phyloP scores from a whole-genome alignment of 2,888 invertebrate species.

The Melieria crassipennis region DNA sequence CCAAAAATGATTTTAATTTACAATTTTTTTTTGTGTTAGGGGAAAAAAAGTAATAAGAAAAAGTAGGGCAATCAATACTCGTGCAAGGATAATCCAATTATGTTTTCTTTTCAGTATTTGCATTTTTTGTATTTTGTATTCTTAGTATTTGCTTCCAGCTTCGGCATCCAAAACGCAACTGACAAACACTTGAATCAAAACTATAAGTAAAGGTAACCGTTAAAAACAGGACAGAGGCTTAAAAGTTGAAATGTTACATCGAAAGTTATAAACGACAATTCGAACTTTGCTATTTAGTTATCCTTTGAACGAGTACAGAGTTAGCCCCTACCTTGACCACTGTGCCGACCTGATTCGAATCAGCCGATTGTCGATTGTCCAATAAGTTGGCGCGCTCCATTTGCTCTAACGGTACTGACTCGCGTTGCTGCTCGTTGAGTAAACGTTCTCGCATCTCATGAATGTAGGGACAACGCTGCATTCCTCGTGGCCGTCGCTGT shows the following conservation, averaged over 20 bases:
- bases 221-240: no score
- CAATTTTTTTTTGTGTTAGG: conserved; percentile 15
- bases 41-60: conserved; percentile 35
- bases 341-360: conserved; percentile 82
- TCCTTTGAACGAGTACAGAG: conserved; percentile 63
- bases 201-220: not conserved
- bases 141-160: not conserved
- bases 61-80: conserved; percentile 65
- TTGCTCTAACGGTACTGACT: conserved; percentile 73
- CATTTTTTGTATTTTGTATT: conserved; percentile 1
- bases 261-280: not conserved
- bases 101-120: conserved; percentile 28
- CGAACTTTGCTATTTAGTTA: conserved; percentile 31
- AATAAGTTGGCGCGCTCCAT: conserved; percentile 68
- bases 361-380: conserved; percentile 67
- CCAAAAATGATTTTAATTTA: conserved; percentile 13
- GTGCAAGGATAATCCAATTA: conserved; percentile 62
- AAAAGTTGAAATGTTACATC: no score
- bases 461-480: conserved; percentile 84
- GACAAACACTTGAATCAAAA: not conserved
- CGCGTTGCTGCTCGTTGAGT: conserved; percentile 75
- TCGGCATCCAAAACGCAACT: conserved; percentile 16
- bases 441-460: conserved; percentile 94
- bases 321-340: conserved; percentile 82
- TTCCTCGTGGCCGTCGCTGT: conserved; percentile 51